A percentile compares a stretch with the other conserved stretches of the same genome.
phyloP scores from a whole-genome alignment of 1,140 invertebrate genomes.

The Centruroides sculpturatus region DNA sequence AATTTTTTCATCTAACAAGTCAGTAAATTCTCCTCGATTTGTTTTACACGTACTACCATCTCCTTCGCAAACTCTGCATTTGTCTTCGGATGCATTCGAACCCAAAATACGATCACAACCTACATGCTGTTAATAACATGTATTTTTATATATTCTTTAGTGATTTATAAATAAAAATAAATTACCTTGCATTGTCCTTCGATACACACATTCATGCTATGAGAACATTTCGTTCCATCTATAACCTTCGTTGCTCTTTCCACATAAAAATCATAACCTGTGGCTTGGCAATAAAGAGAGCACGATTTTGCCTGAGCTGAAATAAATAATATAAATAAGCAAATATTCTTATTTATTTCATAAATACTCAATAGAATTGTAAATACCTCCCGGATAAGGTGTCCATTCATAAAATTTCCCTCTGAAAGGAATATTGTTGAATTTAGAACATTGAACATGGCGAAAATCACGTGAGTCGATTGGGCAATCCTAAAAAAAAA shows the following conservation, averaged over 20 bases:
- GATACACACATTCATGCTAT: conserved; percentile 19
- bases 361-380: not conserved
- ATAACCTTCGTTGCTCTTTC: conserved; percentile 19
- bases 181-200: conserved; percentile 22
- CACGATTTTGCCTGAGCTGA: conserved; percentile 20
- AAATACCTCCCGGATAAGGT: conserved; percentile 57
- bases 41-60: not conserved
- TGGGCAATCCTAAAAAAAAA: conserved; percentile 47
- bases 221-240: conserved; percentile 22
- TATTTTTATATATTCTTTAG: not conserved
- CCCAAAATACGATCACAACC: not conserved
- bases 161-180: not conserved
- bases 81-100: not conserved
- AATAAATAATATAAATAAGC: not conserved
- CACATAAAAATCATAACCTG: conserved; percentile 21
- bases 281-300: conserved; percentile 21
- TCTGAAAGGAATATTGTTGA: conserved; percentile 50
- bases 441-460: conserved; percentile 58
- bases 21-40: not conserved
- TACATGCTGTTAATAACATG: not conserved
- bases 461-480: conserved; percentile 41
- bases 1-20: no score
- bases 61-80: not conserved
- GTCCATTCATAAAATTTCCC: conserved; percentile 29
- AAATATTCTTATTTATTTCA: not conserved